Evolutionary conservation across 2,888 invertebrate genomes (phyloP), one percentile per base, ranked within the genome.

Genomic region (Hirtodrosophila confusa): DNA sequence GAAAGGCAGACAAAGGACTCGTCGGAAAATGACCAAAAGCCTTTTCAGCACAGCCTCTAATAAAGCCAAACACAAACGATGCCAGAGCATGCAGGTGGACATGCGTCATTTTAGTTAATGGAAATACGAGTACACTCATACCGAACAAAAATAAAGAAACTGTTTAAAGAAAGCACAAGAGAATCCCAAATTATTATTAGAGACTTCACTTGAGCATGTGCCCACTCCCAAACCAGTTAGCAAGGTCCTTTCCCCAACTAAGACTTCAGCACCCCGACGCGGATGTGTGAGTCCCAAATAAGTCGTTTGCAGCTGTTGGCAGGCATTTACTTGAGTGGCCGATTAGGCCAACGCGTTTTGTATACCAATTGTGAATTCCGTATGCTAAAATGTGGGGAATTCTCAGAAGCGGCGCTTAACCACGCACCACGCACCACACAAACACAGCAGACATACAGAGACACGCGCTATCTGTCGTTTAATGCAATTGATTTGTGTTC

Each of bases 401-500:
- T 43, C 57, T 23, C 17, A 37, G 23, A 17, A 39, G 17, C 17
- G 17, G 17, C 17, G 45, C 37, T 55, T 40, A 63, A 40, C 53
- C 68, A 23, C 27, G 6, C 6, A 27, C 5, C 27, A 27, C 27
- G 6, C 27, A 27, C 27, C 27, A 27, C 27, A 27, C 6, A 31
- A 8, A 4, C 31, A 31, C 8, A 31, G 27, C 27, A 51, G 56
- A 61, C 53, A 35, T 23, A 9, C 48, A 43, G 49, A 68, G 53
- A 39, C 67, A 65, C 69, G 54, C 73, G 67, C 77, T 75, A 65
- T 66, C 68, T 83, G 70, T 69, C 86, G 63, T 60, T 70, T 79
- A 83, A 88, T 78, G 83, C 86, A 86, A 84, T 88, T 84, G 83
- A 84, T 76, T 88, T 84, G 78, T 73, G 79, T 69, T 66, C 49